Evolutionary conservation across 2,888 invertebrate species (phyloP), one percentile per base, ranked within the genome.

Genomic region (Pycnomerus fuliginosus): DNA sequence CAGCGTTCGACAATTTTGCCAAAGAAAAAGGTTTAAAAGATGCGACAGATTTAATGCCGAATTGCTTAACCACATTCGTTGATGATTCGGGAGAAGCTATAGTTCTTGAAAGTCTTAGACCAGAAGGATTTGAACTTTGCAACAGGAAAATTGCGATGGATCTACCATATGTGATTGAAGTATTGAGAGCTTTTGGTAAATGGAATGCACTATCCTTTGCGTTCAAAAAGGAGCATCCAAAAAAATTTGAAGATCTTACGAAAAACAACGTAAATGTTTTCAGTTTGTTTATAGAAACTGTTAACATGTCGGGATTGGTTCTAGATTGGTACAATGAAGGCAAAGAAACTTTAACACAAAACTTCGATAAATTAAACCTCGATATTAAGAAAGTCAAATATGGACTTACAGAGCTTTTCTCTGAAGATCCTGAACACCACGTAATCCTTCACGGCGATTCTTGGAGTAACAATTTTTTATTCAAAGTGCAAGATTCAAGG

Each of bases 51-150:
- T 27, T 20, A 15, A 34, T 46, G 4, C 52, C 49, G 1, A 49
- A 52, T 31, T 53, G 46, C 31, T 52, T 29, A 23, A 49, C 44
- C 20, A 39, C 49, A 3, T 41, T 41, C 10, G 2, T 33, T 11
- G 11, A 7, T 1, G 37, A 47, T 8, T 12, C 30, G n/a, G 37
- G 16, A 8, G 46, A 48, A 33, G 17, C 48, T 2, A 41, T 65
- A 2, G 46, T 61, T 12, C 44, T 64, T 43, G 60, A 60, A 41
- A 58, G 65, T 37, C 35, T 62, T 22, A 62, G 53, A 23, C 12
- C 24, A 7, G 12, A 35, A 3, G 60, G 60, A 1, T 65, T 51
- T 36, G 30, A 39, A 5, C n/a, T 61, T 28, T 50, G 48, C 30
- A 42, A 58, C 46, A 41, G 52, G 3, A 56, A 53, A 16, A 33